Conservation (phyloP, 2,797 vertebrate species). For the Cynodonichthys magdalenae region DNA sequence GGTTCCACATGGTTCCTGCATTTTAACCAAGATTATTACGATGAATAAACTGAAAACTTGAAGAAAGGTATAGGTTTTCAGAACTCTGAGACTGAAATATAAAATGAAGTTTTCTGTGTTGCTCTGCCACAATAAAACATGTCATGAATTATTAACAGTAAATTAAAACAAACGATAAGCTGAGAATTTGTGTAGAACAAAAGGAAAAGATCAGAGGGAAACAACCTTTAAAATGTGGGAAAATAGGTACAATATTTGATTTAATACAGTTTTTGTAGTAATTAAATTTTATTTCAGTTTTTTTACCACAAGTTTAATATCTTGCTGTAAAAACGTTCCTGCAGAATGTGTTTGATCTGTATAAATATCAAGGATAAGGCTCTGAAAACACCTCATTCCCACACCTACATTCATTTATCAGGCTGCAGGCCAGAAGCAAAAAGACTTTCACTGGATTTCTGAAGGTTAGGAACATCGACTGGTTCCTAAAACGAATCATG, state of each 20-base stretch:
- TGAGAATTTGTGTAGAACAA: not conserved
- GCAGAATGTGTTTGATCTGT: not conserved
- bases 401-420: slow-evolving; percentile 24
- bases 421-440: slow-evolving; percentile 5
- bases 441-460: slow-evolving; percentile 5
- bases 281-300: not conserved
- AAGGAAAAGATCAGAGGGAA: not conserved
- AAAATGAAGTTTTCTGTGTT: not conserved
- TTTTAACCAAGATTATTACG: not conserved
- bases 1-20: not conserved
- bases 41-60: not conserved
- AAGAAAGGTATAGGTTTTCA: not conserved
- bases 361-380: slow-evolving; percentile 7
- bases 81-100: not conserved
- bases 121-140: slow-evolving; percentile 20
- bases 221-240: not conserved
- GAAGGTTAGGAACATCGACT: slow-evolving; percentile 14
- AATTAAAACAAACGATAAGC: not conserved
- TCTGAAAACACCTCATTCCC: not conserved
- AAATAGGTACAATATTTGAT: not conserved
- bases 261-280: not conserved
- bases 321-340: not conserved
- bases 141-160: slow-evolving; percentile 16
- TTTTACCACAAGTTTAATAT: not conserved
- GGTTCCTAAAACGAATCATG: slow-evolving; percentile 2